Evolutionary conservation across 2,888 invertebrate genomes (phyloP).

Genomic region (Smittia aterrima): DNA sequence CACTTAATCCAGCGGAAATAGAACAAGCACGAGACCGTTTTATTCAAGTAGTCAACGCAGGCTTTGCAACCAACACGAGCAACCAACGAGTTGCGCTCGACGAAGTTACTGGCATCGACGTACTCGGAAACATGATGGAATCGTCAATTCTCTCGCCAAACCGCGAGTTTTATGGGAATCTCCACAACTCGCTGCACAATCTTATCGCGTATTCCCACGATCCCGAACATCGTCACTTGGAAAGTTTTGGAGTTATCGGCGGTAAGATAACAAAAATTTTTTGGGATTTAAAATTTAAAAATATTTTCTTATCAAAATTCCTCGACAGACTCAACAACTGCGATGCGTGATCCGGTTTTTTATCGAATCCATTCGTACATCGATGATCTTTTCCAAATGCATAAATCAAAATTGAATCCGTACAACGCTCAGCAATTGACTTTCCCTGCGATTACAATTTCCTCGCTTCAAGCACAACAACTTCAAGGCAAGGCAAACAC

Average conservation of each 20-base stretch:
- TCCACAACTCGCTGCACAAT: constrained; percentile 78
- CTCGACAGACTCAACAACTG: constrained; percentile 61
- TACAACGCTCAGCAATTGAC: constrained; percentile 59
- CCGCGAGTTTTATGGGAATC: constrained; percentile 69
- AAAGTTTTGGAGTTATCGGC: constrained; percentile 78
- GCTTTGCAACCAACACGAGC: neutral
- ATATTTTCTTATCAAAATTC: constrained; percentile 46
- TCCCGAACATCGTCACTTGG: constrained; percentile 70
- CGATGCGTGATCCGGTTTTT: constrained; percentile 84
- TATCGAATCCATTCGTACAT: constrained; percentile 82
- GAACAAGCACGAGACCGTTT: constrained; percentile 20
- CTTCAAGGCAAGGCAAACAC: constrained; percentile 57
- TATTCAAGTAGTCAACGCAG: neutral
- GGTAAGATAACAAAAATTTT: constrained; percentile 54
- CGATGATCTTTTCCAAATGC: constrained; percentile 73
- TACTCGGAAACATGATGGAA: constrained; percentile 77
- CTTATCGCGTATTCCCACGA: constrained; percentile 76
- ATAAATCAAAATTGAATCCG: constrained; percentile 67
- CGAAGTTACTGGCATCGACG: constrained; percentile 71
- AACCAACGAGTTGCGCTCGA: constrained; percentile 60
- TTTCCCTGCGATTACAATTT: constrained; percentile 59
- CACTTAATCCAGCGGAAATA: constrained; percentile 58
- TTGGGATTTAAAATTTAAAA: neutral
- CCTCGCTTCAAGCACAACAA: constrained; percentile 57
- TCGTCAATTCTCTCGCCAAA: constrained; percentile 68